Evolutionary conservation across 2,797 vertebrate genomes (phyloP), one percentile per base, ranked within the genome.

Genomic region (Acridotheres tristis): DNA sequence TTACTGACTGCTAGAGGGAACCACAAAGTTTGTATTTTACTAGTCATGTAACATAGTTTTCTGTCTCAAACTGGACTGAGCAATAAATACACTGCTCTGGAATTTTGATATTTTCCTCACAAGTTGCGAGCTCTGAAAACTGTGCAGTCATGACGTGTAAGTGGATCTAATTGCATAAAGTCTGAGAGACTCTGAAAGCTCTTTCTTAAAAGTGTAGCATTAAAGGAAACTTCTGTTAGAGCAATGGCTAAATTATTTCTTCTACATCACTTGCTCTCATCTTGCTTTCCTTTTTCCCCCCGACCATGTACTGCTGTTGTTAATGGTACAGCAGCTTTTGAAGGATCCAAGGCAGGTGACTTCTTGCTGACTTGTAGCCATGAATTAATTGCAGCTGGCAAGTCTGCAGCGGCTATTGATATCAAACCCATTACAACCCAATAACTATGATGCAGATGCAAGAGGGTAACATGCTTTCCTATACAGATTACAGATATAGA

Each of bases 21-120:
- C 23, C 29, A 8, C 42, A 6, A 22, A 69, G 15, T 1, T 8
- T 15, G 1, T 20, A 0, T 47, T 62, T 73, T 54, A 21, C 17
- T 29, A 1, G 9, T 69, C 8, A 0, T 0, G 20, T 47, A n/a
- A 10, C 4, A 13, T 5, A 4, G 7, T 26, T 92, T 85, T 27
- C 38, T 65, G 13, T 53, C 23, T 53, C 43, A 22, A 26, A 13
- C 43, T 29, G 38, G 3, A 11, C 1, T n/a, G 59, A 65, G 13
- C 29, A 34, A 11, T 45, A 34, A 86, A 54, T 42, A 5, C 13
- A 30, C 27, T n/a, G 45, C 12, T 45, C 43, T 69, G 51, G 50
- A 74, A 22, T n/a, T 3, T 2, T 36, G 13, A 2, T 36, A 3
- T 23, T 81, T 63, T 59, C 11, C 17, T 88, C 5, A 1, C 7